Evolutionary conservation across 2,797 vertebrate species (phyloP), one percentile per base, ranked within the genome.

Genomic region (Syngnathus acus): DNA sequence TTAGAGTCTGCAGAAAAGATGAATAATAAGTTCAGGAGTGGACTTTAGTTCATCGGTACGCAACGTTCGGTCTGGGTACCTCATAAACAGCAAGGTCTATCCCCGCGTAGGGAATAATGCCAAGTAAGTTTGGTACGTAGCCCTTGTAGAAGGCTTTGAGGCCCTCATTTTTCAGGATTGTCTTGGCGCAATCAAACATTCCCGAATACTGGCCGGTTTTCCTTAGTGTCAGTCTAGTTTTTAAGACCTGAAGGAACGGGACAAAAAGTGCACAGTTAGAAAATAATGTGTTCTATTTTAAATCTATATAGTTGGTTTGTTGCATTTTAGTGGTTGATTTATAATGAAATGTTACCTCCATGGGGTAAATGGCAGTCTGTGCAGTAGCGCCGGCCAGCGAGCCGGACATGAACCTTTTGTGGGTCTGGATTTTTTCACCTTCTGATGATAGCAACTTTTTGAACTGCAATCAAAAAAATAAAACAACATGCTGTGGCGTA

Each of bases 41-140:
- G 51, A 40, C 48, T 13, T 1, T 48, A 32, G 16, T 54, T 37
- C 10, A 13, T 16, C 11, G 42, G 10, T n/a, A 23, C 4, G 3
- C 16, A 6, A 11, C 1, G 19, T 23, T 19, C 9, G 19, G 19
- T n/a, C 62, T 21, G 23, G 72, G 85, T 82, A 98, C 97, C 94
- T 99, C 97, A 76, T 99, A 99, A 63, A 98, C 91, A 68, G 94
- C 94, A 26, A 99, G 92, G 83, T 99, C 97, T 71, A 99, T 99
- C 64, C 97, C 96, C 53, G 97, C 97, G 0, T 99, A 98, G 21
- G 97, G 97, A 89, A 99, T 96, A 79, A 99, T 98, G 65, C 97
- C 97, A 72, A 99, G 78, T 75, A 98, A 90, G 79, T 99, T 99
- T 76, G 97, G 97, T 78, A 96, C 9, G 68, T 98, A 99, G 71